phyloP scores from a whole-genome alignment of 92 coral and sea anemone species.

The Porites evermanni region DNA sequence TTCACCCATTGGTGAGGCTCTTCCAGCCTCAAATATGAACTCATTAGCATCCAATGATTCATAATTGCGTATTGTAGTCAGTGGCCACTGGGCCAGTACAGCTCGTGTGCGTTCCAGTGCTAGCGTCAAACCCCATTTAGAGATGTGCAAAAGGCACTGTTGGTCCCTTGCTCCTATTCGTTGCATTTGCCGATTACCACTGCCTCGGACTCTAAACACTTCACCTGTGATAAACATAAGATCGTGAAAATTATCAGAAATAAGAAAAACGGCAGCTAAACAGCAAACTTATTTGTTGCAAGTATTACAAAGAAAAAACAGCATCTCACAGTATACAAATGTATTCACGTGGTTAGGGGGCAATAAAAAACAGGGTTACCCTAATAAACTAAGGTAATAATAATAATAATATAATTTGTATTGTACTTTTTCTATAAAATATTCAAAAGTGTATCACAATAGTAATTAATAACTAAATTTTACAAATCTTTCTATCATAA shows the following conservation, averaged over 20 bases:
- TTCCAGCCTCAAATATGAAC: constrained; percentile 94
- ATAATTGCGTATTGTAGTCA: constrained; percentile 93
- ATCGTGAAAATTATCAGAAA: not conserved
- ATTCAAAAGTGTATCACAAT: too few relatives aligned
- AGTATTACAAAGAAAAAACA: too few relatives aligned
- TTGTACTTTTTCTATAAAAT: too few relatives aligned
- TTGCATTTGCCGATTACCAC: constrained; percentile 86
- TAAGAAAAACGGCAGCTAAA: not conserved
- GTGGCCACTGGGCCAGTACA: constrained; percentile 98
- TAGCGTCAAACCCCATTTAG: constrained; percentile 93
- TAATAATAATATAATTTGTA: too few relatives aligned
- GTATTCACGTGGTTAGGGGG: too few relatives aligned
- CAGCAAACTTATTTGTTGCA: too few relatives aligned
- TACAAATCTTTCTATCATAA: too few relatives aligned
- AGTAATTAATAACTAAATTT: too few relatives aligned
- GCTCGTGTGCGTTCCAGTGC: constrained; percentile 96
- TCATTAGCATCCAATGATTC: constrained; percentile 91
- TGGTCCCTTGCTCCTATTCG: constrained; percentile 94
- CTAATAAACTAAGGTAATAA: too few relatives aligned
- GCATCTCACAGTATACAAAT: too few relatives aligned
- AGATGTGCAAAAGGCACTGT: constrained; percentile 86
- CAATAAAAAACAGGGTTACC: too few relatives aligned
- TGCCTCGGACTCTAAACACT: constrained; percentile 85
- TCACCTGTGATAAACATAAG: constrained; percentile 58
- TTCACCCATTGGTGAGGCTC: constrained; percentile 97